Conservation (phyloP, 1,140 invertebrate genomes). For the Dreissena polymorpha region DNA sequence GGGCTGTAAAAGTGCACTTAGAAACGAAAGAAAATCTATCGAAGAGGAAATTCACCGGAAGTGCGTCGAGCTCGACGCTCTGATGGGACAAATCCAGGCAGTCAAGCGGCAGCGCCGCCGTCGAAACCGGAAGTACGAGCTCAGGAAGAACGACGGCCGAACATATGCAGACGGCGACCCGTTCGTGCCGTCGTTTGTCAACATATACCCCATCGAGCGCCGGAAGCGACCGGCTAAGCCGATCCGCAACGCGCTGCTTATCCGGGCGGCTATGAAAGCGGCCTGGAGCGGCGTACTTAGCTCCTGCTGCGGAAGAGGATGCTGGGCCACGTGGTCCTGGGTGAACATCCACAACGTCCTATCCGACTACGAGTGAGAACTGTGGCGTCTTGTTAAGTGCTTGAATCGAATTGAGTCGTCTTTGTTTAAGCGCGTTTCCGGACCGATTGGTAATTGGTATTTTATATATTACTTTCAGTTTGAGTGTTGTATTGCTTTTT, state of each 20-base stretch:
- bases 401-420: neutral
- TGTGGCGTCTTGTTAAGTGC: neutral
- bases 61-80: slow-evolving; percentile 35
- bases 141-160: slow-evolving; percentile 4
- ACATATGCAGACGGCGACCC: neutral
- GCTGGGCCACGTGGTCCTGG: slow-evolving; percentile 51
- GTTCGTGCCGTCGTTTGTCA: neutral
- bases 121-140: slow-evolving; percentile 5
- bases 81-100: slow-evolving; percentile 8
- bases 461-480: neutral
- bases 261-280: slow-evolving; percentile 32
- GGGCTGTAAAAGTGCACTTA: too few species aligned
- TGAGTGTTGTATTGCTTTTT: neutral
- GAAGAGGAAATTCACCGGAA: slow-evolving; percentile 45
- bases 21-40: slow-evolving; percentile 2
- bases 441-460: neutral
- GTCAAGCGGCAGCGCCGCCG: neutral
- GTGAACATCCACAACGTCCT: slow-evolving; percentile 29
- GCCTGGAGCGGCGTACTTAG: slow-evolving; percentile 38
- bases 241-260: slow-evolving; percentile 43
- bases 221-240: slow-evolving; percentile 35
- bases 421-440: neutral
- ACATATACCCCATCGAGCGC: slow-evolving; percentile 41
- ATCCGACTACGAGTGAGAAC: slow-evolving; percentile 42
- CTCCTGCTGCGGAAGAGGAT: slow-evolving; percentile 47